Percentiles rank a stretch among this genome's conserved stretches.
phyloP scores from a whole-genome alignment of 2,888 invertebrate genomes.

The Terebella lapidaria region DNA sequence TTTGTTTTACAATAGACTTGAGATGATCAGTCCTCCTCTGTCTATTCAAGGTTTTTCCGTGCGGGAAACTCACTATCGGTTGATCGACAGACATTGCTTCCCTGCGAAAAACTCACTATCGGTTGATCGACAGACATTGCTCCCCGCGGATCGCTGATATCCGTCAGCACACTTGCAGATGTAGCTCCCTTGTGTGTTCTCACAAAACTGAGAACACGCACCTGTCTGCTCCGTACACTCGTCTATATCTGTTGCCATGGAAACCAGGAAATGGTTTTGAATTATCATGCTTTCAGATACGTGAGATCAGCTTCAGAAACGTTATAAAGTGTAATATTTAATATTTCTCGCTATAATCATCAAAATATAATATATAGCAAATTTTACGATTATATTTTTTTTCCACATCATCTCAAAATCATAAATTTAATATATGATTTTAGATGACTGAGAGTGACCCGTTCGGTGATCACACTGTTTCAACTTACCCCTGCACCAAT shows the following conservation, averaged over 20 bases:
- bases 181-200: slow-evolving; percentile 90
- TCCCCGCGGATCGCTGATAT: slow-evolving; percentile 71
- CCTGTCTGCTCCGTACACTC: slow-evolving; percentile 68
- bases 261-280: background rate
- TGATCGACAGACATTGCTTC: too few species aligned
- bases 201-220: slow-evolving; percentile 90
- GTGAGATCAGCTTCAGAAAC: slow-evolving; percentile 1
- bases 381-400: too few species aligned
- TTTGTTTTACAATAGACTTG: too few species aligned
- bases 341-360: slow-evolving; percentile 4
- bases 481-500: slow-evolving; percentile 57
- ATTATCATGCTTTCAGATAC: background rate
- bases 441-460: too few species aligned
- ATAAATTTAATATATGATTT: too few species aligned
- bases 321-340: too few species aligned
- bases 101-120: too few species aligned
- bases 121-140: slow-evolving; percentile 76
- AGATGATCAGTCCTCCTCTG: too few species aligned
- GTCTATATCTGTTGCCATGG: slow-evolving; percentile 36
- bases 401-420: too few species aligned
- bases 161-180: slow-evolving; percentile 96
- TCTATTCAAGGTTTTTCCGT: too few species aligned
- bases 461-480: too few species aligned
- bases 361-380: slow-evolving; percentile 3
- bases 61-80: too few species aligned